Evolutionary conservation across 2,888 invertebrate genomes (phyloP).

Genomic region (Aromia moschata): DNA sequence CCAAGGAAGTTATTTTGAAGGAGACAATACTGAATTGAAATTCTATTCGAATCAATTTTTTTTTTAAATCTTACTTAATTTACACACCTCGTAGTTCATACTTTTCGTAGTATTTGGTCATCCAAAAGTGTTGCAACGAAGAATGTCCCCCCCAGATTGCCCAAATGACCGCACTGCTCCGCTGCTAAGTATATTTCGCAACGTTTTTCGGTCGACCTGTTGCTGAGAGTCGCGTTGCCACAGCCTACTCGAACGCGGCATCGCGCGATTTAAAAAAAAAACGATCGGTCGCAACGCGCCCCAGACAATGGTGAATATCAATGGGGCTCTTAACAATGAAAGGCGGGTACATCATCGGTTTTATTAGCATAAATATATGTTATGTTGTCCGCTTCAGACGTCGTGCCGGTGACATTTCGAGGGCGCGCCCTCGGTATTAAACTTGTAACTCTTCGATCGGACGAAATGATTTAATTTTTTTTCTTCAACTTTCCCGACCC

Average conservation of each 20-base stretch:
- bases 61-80: no score
- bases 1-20: no score
- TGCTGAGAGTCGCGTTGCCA: constrained; percentile 12
- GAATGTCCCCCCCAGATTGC: no score
- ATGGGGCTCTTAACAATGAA: constrained; percentile 56
- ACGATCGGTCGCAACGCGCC: constrained; percentile 45
- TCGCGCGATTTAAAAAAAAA: constrained; percentile 41
- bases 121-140: no score
- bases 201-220: constrained; percentile 17
- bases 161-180: no score
- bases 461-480: constrained; percentile 33
- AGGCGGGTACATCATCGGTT: constrained; percentile 52
- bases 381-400: constrained; percentile 48
- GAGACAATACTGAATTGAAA: no score
- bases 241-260: constrained; percentile 21
- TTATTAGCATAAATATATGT: constrained; percentile 59
- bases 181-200: constrained; percentile 25
- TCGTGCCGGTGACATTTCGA: constrained; percentile 38
- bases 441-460: constrained; percentile 36
- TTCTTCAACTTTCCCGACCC: constrained; percentile 25
- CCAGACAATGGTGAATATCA: constrained; percentile 58
- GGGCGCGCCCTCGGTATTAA: constrained; percentile 36
- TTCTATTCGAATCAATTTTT: no score
- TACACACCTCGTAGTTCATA: no score
- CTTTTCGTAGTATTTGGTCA: no score